Evolutionary conservation across 2,113 vertebrate genomes (phyloP), one percentile per base, ranked within the genome.

Genomic region (Leptosomus discolor): DNA sequence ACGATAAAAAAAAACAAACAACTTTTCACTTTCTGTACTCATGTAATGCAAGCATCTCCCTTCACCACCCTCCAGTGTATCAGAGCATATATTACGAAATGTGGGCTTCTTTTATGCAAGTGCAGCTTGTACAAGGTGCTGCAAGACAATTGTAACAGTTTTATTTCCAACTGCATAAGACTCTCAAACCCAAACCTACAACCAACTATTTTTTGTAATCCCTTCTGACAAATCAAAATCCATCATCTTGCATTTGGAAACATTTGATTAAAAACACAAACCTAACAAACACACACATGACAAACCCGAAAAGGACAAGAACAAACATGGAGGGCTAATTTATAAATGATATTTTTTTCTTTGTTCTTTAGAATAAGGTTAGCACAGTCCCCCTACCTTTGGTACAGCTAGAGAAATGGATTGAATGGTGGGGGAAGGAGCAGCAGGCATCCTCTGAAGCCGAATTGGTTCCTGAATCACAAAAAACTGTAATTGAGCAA

Each of bases 351-450:
- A 20, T 16, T 65, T 81, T 89, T 88, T 78, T 34, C 45, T 96
- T 88, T 77, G 12, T 71, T 92, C 61, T 93, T 89, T 87, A 75
- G 86, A 94, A 83, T 76, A 88, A 95, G 69, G 96, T 94, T 88
- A 94, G 73, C 36, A 92, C 93, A 91, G 69, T 77, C 87, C 96
- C 92, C 96, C 95, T 98, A 99, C 99, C 99, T 99, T 99, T 93
- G 98, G 99, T 92, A 98, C 97, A 88, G 97, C 97, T 97, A 99
- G 96, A 57, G 98, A 85, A 57, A 99, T 98, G 96, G 99, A 97
- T 53, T 98, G 99, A 79, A 98, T 98, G 88, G 97, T 92, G 95
- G 99, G 98, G 96, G 98, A 98, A 45, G 99, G 98, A 96, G 98
- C 97, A 21, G 96, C 83, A 32, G 99, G 98, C 30, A 97, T 97